Evolutionary conservation across 2,797 vertebrate genomes (phyloP).

Genomic region (Cynodonichthys magdalenae): DNA sequence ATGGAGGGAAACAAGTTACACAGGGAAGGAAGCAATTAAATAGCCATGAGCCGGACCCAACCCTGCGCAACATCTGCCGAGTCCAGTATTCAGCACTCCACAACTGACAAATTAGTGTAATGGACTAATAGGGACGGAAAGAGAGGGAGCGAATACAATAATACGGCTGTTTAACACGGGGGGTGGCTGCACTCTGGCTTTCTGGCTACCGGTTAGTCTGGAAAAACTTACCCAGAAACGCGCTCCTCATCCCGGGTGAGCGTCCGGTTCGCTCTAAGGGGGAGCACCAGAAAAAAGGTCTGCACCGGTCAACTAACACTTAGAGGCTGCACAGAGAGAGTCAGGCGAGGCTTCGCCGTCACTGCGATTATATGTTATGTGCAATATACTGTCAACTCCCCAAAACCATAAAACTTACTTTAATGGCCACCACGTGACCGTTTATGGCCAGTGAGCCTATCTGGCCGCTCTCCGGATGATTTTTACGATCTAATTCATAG

Average conservation of each 20-base stretch:
- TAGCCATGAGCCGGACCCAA: constrained; percentile 79
- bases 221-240: constrained; percentile 89
- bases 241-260: constrained; percentile 79
- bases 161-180: constrained; percentile 70
- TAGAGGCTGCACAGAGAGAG: constrained; percentile 93
- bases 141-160: constrained; percentile 73
- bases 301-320: constrained; percentile 91
- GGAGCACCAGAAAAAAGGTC: constrained; percentile 79
- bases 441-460: constrained; percentile 99
- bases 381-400: constrained; percentile 99
- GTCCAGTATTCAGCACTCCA: constrained; percentile 75
- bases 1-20: constrained; percentile 80
- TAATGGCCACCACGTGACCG: constrained; percentile 99
- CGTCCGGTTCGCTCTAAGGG: constrained; percentile 74
- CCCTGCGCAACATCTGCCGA: constrained; percentile 82
- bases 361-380: constrained; percentile 99
- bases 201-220: constrained; percentile 67
- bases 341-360: constrained; percentile 95
- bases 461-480: constrained; percentile 97
- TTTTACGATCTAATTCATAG: constrained; percentile 99
- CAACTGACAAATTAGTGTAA: constrained; percentile 81
- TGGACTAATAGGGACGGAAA: constrained; percentile 77
- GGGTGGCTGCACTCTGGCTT: constrained; percentile 67
- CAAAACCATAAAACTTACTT: constrained; percentile 99
- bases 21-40: constrained; percentile 85